Percentiles rank a stretch among this genome's conserved stretches.
Conservation (phyloP, 2,113 vertebrate genomes). For the Caloenas nicobarica region DNA sequence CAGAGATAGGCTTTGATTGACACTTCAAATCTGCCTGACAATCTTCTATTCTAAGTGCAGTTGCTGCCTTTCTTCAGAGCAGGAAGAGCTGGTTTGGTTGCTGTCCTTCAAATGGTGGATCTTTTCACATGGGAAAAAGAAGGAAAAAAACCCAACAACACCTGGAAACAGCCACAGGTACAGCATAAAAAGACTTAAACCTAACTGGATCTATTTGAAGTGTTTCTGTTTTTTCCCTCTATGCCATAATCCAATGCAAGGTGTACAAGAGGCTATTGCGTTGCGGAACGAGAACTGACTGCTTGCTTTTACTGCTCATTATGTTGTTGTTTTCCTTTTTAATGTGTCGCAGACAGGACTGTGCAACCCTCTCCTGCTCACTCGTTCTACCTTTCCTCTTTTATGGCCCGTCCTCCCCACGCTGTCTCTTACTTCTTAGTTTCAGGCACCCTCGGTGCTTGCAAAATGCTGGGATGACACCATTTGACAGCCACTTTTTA, state of each 20-base stretch:
- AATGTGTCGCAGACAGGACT: not conserved
- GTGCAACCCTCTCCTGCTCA: not conserved
- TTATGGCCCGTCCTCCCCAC: not conserved
- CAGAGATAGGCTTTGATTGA: slow-evolving; percentile 59
- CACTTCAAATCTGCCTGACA: slow-evolving; percentile 45
- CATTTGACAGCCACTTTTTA: not conserved
- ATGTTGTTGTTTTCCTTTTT: not conserved
- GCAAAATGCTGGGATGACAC: not conserved
- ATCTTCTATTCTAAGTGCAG: slow-evolving; percentile 41
- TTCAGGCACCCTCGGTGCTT: not conserved
- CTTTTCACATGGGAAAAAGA: not conserved
- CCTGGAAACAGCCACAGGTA: slow-evolving; percentile 6
- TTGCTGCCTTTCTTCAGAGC: slow-evolving; percentile 23
- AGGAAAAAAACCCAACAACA: not conserved
- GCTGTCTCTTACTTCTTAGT: not conserved
- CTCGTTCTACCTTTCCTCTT: not conserved
- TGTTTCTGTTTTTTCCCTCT: not conserved
- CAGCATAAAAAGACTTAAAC: slow-evolving; percentile 30
- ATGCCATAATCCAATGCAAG: not conserved
- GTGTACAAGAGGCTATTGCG: not conserved
- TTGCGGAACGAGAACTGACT: not conserved
- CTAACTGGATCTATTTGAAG: not conserved
- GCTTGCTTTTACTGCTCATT: not conserved
- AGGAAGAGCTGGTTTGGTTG: slow-evolving; percentile 28
- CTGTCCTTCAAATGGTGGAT: slow-evolving; percentile 46